Base-by-base conservation (phyloP, 2,113 vertebrate species). In the Stigmatopora argus region DNA sequence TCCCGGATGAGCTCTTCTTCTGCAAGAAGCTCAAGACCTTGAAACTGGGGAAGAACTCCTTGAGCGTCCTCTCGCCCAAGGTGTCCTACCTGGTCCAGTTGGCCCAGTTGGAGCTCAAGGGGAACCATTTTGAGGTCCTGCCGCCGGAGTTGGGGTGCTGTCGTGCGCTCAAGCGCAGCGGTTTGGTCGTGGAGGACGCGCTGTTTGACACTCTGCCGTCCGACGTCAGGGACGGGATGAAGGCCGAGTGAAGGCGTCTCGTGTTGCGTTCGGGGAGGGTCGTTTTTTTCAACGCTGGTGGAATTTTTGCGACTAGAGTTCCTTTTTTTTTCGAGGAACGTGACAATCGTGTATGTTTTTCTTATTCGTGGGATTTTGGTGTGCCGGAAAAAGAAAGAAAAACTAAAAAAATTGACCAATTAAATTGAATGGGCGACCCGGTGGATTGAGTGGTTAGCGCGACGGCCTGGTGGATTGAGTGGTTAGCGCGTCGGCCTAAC, bases 21-120 rank as follows among this genome's bases (percentile, higher is more conserved):
- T 99, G 97, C 90, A 98, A 98, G 88, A 98, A 98, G 82, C 92
- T 99, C 7, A 98, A 97, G 86, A 95, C 94, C 0, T 87, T 99
- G 56, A 99, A 97, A 90, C 93, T 99, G 7, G 95, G 95, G 55
- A 96, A 94, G 84, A 99, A 99, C 84, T 94, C 88, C 14, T 85
- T 99, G 73, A 96, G 94, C 0, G 80, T 93, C 70, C 91, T 99
- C 17, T 98, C 97, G 0, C 96, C 97, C 70, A 98, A 98, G 87
- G 95, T 99, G 69, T 94, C 94, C 63, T 94, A 94, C 78, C 89
- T 99, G 64, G 82, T 86, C 1, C 92, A 90, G 44, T 90, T 99
- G 62, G 92, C 93, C 34, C 84, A 92, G 72, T 88, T 99, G 89
- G 97, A 97, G 83, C 92, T 99, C 78, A 98, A 94, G 91, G 93